phyloP scores from a whole-genome alignment of 2,797 vertebrate genomes.

The Sebastes hubbsi region DNA sequence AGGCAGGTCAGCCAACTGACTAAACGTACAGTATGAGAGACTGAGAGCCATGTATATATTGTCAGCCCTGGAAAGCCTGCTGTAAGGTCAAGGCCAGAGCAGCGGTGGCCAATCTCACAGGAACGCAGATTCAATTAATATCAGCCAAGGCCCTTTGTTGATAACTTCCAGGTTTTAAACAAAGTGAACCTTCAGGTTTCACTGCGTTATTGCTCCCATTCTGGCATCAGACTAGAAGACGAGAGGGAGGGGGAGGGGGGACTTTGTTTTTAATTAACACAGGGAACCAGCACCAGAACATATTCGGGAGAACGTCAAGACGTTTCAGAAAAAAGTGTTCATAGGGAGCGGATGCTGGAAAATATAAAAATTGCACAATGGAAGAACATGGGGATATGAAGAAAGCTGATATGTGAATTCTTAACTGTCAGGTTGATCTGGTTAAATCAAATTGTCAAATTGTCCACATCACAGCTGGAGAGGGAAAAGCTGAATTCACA shows the following conservation, averaged over 20 bases:
- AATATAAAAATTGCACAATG: not conserved
- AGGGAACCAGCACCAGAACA: not conserved
- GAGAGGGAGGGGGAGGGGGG: not conserved
- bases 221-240: slow-evolving; percentile 23
- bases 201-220: slow-evolving; percentile 37
- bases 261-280: slow-evolving; percentile 17
- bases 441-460: not conserved
- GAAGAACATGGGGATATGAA: not conserved
- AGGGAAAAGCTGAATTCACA: not conserved
- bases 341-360: not conserved
- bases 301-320: not conserved
- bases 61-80: slow-evolving; percentile 28
- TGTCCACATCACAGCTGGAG: not conserved
- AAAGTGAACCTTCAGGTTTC: slow-evolving; percentile 40
- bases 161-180: slow-evolving; percentile 56
- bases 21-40: slow-evolving; percentile 49
- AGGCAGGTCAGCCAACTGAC: slow-evolving; percentile 35
- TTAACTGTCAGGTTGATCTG: not conserved
- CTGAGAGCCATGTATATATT: slow-evolving; percentile 16
- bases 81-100: slow-evolving; percentile 63
- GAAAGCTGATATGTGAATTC: not conserved
- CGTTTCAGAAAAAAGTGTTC: no score
- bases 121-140: slow-evolving; percentile 59
- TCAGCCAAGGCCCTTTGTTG: slow-evolving; percentile 50
- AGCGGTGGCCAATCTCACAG: slow-evolving; percentile 58